Evolutionary conservation across 2,113 vertebrate genomes (phyloP).

Genomic region (Phalacrocorax brasilianus): DNA sequence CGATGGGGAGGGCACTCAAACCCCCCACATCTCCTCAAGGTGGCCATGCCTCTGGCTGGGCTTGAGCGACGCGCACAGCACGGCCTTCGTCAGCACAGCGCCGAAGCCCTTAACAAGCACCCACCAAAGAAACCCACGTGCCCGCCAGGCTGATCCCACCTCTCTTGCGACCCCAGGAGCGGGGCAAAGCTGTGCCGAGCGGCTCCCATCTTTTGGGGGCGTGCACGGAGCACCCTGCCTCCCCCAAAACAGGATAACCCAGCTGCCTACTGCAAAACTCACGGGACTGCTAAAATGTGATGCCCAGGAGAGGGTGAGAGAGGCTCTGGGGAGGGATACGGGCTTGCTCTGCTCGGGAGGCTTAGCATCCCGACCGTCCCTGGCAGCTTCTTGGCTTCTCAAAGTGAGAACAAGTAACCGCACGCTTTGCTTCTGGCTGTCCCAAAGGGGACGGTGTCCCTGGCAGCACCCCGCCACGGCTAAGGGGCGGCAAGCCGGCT

Average conservation of each 20-base stretch:
- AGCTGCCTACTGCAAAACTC: neutral
- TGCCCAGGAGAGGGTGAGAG: neutral
- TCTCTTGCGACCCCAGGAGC: accelerated
- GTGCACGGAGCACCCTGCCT: accelerated
- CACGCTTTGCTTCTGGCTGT: accelerated
- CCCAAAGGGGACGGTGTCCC: neutral
- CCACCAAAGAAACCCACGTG: neutral
- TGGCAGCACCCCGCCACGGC: accelerated
- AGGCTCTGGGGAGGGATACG: accelerated
- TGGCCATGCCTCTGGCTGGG: neutral
- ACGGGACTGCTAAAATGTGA: accelerated
- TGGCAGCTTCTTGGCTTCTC: neutral
- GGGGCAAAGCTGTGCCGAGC: neutral
- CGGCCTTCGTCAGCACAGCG: neutral
- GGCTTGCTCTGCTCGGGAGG: neutral
- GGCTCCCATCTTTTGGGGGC: neutral
- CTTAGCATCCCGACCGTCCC: accelerated
- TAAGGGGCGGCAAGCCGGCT: neutral
- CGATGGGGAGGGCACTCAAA: neutral
- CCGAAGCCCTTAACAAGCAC: neutral
- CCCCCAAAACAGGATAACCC: accelerated
- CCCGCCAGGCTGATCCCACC: neutral
- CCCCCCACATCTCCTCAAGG: neutral
- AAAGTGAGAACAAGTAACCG: neutral
- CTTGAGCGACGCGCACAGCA: accelerated